Evolutionary conservation across 2,888 invertebrate genomes (phyloP), one percentile per base, ranked within the genome.

Genomic region (Archaeoteleia sp.): DNA sequence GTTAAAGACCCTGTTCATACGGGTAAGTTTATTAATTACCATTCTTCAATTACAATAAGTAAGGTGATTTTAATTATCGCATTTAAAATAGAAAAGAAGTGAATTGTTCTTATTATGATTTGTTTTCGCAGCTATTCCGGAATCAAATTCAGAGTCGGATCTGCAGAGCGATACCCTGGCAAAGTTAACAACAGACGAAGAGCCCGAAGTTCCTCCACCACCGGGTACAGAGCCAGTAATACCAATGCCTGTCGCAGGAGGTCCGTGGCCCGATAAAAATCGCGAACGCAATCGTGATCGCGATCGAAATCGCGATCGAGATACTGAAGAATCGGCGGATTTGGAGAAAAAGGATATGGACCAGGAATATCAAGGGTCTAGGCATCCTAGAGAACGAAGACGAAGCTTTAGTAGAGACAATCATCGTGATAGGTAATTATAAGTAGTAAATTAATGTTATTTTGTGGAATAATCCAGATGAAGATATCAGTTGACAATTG

Each of bases 221-320:
- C 85, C 85, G 13, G 85, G 85, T 15, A 85, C 85, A 12, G 85
- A 85, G 53, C 82, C 82, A 0, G 72, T 85, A 6, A 62, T 84
- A 3, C 84, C 85, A 5, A 85, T 84, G 43, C 83, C 82, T 14
- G 58, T 72, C 0, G 58, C 74, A 1, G n/a, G n/a, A n/a, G 71
- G 60, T n/a, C 62, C 69, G 1, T 75, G 78, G 53, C 73, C 79
- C 0, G 78, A 79, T 32, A 74, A 66, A 29, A 75, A 78, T 12
- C 61, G 43, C 1, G 62, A 69, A 7, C 48, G 55, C 8, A 48
- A 25, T 9, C 30, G 49, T 14, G 61, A 66, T 23, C 17, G 27
- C 5, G 60, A 67, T 12, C 48, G 23, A 8, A 48, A 61, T 20
- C 20, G 20, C 20, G 43, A 43, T n/a, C 62, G 63, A 35, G 75